Evolutionary conservation across 2,888 invertebrate species (phyloP).

Genomic region (Nephrotoma guestfalica): DNA sequence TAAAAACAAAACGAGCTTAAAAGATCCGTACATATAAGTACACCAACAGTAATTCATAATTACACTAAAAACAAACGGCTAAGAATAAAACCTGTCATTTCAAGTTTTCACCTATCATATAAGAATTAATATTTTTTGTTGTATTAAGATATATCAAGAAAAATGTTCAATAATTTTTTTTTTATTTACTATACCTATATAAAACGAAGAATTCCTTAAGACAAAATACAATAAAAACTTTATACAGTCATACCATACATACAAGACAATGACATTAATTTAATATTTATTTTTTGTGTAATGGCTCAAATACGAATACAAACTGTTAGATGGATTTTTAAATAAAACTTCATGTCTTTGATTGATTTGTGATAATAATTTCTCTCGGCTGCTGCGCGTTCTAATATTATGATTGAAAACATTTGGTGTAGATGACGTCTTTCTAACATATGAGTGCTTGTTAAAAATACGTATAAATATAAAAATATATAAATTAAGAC

Average conservation of each 20-base stretch:
- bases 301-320: not conserved
- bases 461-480: not conserved
- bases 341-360: not conserved
- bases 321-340: not conserved
- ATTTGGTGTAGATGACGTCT: not conserved
- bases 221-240: not conserved
- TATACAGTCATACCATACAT: not conserved
- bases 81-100: not conserved
- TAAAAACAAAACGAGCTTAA: not conserved
- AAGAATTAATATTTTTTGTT: not conserved
- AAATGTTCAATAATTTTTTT: not conserved
- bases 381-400: not conserved
- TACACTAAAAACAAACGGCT: not conserved
- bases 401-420: not conserved
- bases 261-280: not conserved
- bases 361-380: not conserved
- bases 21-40: not conserved
- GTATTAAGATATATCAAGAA: not conserved
- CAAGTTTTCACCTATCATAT: not conserved
- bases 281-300: not conserved
- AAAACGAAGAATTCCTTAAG: not conserved
- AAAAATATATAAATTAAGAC: not conserved
- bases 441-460: not conserved
- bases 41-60: not conserved
- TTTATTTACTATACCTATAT: not conserved